Conservation (phyloP, 2,888 invertebrate species). For the Phengaris arion region DNA sequence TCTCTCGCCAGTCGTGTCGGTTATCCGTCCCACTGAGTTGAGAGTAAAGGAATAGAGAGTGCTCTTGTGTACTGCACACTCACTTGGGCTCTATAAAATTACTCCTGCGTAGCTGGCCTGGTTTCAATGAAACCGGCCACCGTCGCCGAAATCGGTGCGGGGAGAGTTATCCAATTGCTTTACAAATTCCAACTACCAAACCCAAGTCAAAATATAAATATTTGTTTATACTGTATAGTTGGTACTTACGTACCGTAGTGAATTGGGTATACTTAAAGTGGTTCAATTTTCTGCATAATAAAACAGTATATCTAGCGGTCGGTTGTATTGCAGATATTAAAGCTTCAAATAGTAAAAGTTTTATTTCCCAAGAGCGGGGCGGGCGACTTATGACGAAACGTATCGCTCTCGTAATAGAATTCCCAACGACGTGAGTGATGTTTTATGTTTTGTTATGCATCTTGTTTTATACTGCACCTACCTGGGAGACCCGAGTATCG, state of each 20-base stretch:
- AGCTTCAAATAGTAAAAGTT: slow-evolving; percentile 58
- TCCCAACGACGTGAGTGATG: slow-evolving; percentile 48
- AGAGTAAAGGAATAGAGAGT: too few species aligned
- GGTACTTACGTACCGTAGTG: not conserved
- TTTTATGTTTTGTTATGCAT: slow-evolving; percentile 26
- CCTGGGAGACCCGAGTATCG: not conserved
- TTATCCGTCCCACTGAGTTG: too few species aligned
- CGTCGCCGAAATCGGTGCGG: too few species aligned
- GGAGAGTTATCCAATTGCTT: too few species aligned
- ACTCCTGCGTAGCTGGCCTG: too few species aligned
- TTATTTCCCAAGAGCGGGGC: slow-evolving; percentile 58
- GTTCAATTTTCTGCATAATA: slow-evolving; percentile 41
- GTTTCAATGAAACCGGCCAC: too few species aligned
- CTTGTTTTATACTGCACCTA: not conserved
- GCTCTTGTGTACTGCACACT: too few species aligned
- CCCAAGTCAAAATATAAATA: too few species aligned
- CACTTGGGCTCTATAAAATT: too few species aligned
- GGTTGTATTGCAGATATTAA: slow-evolving; percentile 58
- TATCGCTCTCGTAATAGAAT: slow-evolving; percentile 52
- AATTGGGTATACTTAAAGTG: slow-evolving; percentile 8
- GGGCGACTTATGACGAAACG: slow-evolving; percentile 42
- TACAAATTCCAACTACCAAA: too few species aligned
- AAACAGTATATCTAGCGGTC: slow-evolving; percentile 44
- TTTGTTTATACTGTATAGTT: too few species aligned
- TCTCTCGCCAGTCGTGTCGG: too few species aligned